Conservation (phyloP, 23 tunicate species). For the Botrylloides violaceus region DNA sequence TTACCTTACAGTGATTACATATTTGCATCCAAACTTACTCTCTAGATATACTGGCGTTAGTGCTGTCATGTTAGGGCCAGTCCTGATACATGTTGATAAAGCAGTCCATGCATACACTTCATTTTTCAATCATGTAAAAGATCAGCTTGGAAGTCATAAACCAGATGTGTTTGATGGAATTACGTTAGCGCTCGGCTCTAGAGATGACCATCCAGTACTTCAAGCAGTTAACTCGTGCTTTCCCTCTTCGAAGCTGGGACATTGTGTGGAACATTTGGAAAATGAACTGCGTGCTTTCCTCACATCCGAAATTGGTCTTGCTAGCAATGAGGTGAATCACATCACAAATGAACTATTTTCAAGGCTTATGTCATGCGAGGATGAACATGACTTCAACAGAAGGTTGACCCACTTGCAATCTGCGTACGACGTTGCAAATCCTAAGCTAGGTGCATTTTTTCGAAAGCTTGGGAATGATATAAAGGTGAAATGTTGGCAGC, state of each 20-base stretch:
- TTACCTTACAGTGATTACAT: not conserved
- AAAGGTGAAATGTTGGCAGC: not conserved
- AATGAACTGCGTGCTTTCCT: not conserved
- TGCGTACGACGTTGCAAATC: not conserved
- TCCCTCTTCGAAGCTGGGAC: not conserved
- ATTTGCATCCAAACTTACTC: constrained; percentile 3
- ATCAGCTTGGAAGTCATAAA: not conserved
- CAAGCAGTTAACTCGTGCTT: constrained; percentile 2
- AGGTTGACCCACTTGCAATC: not conserved
- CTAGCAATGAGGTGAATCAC: not conserved
- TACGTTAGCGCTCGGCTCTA: not conserved
- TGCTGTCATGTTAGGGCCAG: constrained; percentile 13
- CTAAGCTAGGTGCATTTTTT: constrained; percentile 5
- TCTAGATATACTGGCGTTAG: not conserved
- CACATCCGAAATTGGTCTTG: not conserved
- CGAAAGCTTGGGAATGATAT: constrained; percentile 1
- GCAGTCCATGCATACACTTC: not conserved
- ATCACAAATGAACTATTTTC: constrained; percentile 1
- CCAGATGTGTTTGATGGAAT: not conserved
- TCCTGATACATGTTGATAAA: constrained; percentile 10
- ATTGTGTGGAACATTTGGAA: constrained; percentile 6
- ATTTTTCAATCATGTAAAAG: constrained; percentile 10
- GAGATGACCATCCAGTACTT: not conserved
- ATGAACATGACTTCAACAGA: constrained; percentile 5
- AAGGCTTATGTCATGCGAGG: not conserved